Conservation (phyloP, 2,888 invertebrate genomes). For the Dyspetes luteomarginatus region DNA sequence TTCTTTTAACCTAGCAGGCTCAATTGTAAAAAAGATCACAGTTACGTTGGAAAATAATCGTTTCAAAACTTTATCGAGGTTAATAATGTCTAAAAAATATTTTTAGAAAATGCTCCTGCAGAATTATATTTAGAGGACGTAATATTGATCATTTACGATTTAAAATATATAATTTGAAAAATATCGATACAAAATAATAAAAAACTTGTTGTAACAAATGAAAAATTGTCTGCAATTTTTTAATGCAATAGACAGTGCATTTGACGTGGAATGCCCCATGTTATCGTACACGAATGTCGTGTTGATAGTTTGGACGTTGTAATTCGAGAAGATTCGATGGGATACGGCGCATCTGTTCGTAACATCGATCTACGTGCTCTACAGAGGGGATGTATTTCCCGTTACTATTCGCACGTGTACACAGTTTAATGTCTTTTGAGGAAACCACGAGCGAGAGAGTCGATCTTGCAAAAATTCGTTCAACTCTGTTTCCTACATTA, state of each 20-base stretch:
- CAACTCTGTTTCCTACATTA: constrained; percentile 38
- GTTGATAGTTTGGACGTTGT: constrained; percentile 28
- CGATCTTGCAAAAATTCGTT: constrained; percentile 38
- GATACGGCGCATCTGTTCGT: constrained; percentile 33
- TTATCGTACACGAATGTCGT: background rate
- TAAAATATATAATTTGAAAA: no score
- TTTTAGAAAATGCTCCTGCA: background rate
- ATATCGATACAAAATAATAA: no score
- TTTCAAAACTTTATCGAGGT: no score
- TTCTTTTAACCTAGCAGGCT: no score
- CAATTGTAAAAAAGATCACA: no score
- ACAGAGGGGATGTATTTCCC: constrained; percentile 16
- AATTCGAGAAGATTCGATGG: constrained; percentile 38
- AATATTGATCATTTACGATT: no score
- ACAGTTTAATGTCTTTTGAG: constrained; percentile 36
- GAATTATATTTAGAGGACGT: no score
- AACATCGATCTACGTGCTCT: constrained; percentile 33
- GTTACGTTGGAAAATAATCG: no score
- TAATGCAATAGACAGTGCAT: background rate
- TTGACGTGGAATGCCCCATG: background rate
- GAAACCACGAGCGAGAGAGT: constrained; percentile 12
- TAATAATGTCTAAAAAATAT: no score
- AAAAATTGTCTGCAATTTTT: no score
- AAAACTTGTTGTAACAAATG: no score
- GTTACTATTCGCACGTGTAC: constrained; percentile 14